Conservation (phyloP, 2,797 vertebrate species). For the Mormyrus hasselquistii region DNA sequence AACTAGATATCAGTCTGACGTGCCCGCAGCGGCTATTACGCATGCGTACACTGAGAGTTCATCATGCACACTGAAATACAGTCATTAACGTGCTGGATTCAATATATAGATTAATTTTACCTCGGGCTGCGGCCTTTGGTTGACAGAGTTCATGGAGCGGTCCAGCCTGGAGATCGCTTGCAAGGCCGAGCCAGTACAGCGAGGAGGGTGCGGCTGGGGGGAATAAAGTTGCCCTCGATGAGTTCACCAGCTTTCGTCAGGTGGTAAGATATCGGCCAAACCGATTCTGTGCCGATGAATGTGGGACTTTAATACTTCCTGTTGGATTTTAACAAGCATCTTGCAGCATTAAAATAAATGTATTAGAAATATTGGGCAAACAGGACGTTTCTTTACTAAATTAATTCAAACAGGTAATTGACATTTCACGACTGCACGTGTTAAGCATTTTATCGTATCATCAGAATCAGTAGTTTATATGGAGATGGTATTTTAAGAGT, state of each 20-base stretch:
- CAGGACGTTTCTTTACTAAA: neutral
- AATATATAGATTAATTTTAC: neutral
- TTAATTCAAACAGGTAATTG: neutral
- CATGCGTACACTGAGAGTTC: neutral
- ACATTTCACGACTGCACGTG: neutral
- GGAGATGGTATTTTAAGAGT: neutral
- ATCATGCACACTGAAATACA: neutral
- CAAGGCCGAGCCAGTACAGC: conserved; percentile 50
- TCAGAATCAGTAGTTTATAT: neutral
- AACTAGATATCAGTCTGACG: neutral
- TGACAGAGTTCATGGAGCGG: conserved; percentile 41
- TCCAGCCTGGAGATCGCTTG: conserved; percentile 32
- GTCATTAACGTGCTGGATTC: neutral
- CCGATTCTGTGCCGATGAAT: neutral
- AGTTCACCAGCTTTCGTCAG: conserved; percentile 60
- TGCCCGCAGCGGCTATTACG: neutral
- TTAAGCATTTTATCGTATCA: neutral
- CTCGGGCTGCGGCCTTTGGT: neutral
- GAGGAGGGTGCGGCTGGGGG: conserved; percentile 57
- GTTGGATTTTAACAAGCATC: neutral
- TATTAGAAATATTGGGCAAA: neutral
- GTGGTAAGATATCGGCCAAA: conserved; percentile 58
- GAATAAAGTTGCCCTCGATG: conserved; percentile 71
- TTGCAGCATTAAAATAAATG: neutral
- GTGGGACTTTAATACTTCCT: neutral